A percentile compares a stretch with the other conserved stretches of the same genome.
Evolutionary conservation across 2,888 invertebrate species (phyloP).

Genomic region (Thymelicus lineola): DNA sequence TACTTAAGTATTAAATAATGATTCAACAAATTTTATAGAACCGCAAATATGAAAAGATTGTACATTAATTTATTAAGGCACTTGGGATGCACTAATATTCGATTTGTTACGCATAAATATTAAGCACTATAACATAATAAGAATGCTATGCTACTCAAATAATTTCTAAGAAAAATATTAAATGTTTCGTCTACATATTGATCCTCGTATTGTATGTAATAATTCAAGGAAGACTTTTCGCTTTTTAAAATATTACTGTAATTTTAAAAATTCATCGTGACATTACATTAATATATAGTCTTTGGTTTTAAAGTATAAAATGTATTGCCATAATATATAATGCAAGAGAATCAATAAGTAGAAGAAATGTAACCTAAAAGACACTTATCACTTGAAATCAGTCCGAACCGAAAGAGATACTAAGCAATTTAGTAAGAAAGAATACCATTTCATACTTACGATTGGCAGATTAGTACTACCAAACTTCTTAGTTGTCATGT

Average conservation of each 20-base stretch:
- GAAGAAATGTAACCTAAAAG: conserved; percentile 64
- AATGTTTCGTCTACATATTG: conserved; percentile 68
- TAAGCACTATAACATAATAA: conserved; percentile 71
- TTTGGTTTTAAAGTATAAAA: conserved; percentile 75
- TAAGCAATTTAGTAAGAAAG: conserved; percentile 33
- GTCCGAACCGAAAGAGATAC: conserved; percentile 57
- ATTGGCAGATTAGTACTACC: conserved; percentile 15
- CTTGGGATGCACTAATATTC: conserved; percentile 77
- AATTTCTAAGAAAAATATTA: conserved; percentile 51
- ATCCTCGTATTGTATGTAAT: conserved; percentile 53
- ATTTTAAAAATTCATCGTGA: conserved; percentile 58
- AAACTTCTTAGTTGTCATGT: conserved; percentile 25
- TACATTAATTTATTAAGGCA: conserved; percentile 81
- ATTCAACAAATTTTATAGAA: conserved; percentile 79
- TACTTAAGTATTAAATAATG: conserved; percentile 73
- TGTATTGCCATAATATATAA: conserved; percentile 63
- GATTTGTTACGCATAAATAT: conserved; percentile 74
- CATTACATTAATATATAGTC: conserved; percentile 63
- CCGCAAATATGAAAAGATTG: conserved; percentile 76
- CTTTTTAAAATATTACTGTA: conserved; percentile 50
- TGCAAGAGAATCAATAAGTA: conserved; percentile 67
- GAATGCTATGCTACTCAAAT: conserved; percentile 65
- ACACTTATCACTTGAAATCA: conserved; percentile 64
- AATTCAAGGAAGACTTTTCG: conserved; percentile 69
- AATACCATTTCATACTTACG: conserved; percentile 44